phyloP scores from a whole-genome alignment of 2,797 vertebrate genomes.

The Falco cherrug region DNA sequence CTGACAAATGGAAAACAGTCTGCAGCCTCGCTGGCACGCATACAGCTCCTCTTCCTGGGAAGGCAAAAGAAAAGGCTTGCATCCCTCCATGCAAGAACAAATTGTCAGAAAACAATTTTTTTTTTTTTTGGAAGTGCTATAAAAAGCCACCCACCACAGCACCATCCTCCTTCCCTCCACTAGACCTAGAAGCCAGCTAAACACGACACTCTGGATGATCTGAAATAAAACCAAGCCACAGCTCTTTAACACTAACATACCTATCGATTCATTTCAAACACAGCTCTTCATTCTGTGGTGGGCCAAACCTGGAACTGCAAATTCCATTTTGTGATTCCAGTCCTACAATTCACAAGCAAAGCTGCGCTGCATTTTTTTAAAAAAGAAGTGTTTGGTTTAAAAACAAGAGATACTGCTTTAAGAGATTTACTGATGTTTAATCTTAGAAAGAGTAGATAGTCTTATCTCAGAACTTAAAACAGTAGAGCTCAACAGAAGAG shows the following conservation, averaged over 20 bases:
- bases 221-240: not conserved
- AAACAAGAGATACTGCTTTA: not conserved
- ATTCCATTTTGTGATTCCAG: not conserved
- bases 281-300: not conserved
- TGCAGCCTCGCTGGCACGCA: conserved; percentile 95
- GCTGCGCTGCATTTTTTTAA: not conserved
- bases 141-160: not conserved
- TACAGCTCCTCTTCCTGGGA: conserved; percentile 93
- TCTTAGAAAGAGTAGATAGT: not conserved
- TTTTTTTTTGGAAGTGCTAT: not conserved
- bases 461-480: not conserved
- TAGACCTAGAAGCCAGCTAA: not conserved
- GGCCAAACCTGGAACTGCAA: not conserved
- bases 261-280: not conserved
- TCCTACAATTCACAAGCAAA: not conserved
- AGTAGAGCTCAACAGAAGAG: not conserved
- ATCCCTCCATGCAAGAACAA: not conserved
- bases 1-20: conserved; percentile 97
- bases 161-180: not conserved
- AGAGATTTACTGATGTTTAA: not conserved
- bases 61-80: conserved; percentile 57
- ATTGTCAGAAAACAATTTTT: not conserved
- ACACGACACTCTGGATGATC: not conserved
- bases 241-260: not conserved
- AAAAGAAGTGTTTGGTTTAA: not conserved